Evolutionary conservation across 2,113 vertebrate species (phyloP).

Genomic region (Hyaena hyaena): DNA sequence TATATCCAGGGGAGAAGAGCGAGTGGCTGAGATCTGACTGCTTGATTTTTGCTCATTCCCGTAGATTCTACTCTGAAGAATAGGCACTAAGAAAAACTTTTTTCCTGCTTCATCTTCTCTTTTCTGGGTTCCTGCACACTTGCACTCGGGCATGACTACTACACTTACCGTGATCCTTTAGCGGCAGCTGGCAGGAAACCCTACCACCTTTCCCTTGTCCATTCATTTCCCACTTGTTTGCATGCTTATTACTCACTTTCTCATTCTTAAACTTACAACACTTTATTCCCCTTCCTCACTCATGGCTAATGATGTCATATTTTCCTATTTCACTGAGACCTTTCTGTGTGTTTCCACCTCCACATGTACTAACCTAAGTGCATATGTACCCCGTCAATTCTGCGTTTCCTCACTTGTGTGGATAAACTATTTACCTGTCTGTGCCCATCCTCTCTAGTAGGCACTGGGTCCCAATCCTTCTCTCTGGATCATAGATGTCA

Average conservation of each 20-base stretch:
- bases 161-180: not conserved
- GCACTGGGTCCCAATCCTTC: not conserved
- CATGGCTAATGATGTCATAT: not conserved
- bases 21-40: not conserved
- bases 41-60: not conserved
- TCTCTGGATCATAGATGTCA: not conserved
- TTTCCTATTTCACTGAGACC: slow-evolving; percentile 26
- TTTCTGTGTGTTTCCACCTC: not conserved
- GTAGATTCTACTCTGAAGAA: not conserved
- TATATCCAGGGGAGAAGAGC: not conserved
- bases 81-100: not conserved
- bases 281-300: not conserved
- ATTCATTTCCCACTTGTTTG: not conserved
- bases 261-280: not conserved
- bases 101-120: not conserved
- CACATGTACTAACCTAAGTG: not conserved
- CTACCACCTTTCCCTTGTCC: not conserved
- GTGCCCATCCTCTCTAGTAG: not conserved
- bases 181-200: not conserved
- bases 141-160: not conserved
- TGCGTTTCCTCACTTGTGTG: not conserved
- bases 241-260: not conserved
- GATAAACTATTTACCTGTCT: not conserved
- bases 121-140: not conserved
- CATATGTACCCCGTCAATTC: not conserved